Evolutionary conservation across 2,113 vertebrate species (phyloP), one percentile per base, ranked within the genome.

Genomic region (Indicator maculatus): DNA sequence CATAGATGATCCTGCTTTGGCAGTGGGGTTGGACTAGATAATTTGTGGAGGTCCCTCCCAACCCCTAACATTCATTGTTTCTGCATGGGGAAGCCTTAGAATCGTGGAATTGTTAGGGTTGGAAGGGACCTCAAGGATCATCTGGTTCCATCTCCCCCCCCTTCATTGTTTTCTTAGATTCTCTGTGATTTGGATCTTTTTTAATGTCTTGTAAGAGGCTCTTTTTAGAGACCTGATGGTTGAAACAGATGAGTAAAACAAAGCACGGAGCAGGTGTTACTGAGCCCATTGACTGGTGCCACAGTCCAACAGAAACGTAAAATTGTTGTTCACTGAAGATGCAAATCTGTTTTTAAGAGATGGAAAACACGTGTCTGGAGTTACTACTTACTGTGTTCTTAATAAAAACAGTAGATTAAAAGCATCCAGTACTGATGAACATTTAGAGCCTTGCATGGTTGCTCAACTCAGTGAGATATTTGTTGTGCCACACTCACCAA

Each of bases 141-240:
- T 36, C 36, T 36, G 36, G 36, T 36, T 36, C 36, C 36, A 36
- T 7, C 36, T 7, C 36, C 36, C 36, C 36, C 36, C 36, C 36
- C 36, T 36, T 47, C 0, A 2, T 10, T 30, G 7, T 47, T 70
- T 66, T 50, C 45, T 56, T 56, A 53, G 70, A 8, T 82, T 64
- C 44, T 74, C 12, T 82, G 31, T 56, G 12, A 11, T 82, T 78
- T 66, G 28, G 10, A 47, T 85, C 18, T 52, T 44, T 50, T 65
- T 4, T 73, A 56, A 23, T 70, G 36, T 19, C 20, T 18, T 33
- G 7, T n/a, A 39, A 60, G 18, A 72, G 14, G 12, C 19, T 75
- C 2, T 12, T 67, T 8, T 59, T 75, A 33, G 33, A 2, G 1
- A 0, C 4, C 44, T 26, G 12, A 9, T 70, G 39, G 17, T 4